Evolutionary conservation across 2,113 vertebrate species (phyloP).

Genomic region (Entomyzon cyanotis): DNA sequence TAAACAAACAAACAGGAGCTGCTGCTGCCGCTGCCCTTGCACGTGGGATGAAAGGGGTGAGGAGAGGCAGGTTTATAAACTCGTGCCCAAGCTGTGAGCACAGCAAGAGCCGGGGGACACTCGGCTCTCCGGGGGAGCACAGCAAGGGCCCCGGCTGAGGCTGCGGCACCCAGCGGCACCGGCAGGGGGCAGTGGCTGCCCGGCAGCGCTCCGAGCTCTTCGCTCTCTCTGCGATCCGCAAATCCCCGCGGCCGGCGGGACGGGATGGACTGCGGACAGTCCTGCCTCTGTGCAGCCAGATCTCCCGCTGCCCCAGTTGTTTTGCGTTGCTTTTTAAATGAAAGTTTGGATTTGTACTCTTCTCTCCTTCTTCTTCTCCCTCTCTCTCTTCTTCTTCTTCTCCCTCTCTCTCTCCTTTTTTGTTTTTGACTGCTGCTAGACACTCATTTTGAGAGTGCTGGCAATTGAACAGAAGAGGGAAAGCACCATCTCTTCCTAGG

Average conservation of each 20-base stretch:
- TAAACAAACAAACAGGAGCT: background rate
- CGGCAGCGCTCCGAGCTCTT: rapidly evolving
- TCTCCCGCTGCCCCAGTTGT: background rate
- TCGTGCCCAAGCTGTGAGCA: rapidly evolving
- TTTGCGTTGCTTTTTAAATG: background rate
- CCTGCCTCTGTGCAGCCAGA: background rate
- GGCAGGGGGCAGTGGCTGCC: slow-evolving; percentile 4
- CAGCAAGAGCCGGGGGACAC: background rate
- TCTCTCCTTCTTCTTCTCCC: rapidly evolving
- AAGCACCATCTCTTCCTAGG: background rate
- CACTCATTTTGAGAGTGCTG: background rate
- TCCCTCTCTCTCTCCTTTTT: background rate
- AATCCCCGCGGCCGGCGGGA: background rate
- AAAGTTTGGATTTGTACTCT: background rate
- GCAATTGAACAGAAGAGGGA: background rate
- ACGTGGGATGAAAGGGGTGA: background rate
- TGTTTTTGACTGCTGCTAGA: background rate
- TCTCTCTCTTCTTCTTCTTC: rapidly evolving
- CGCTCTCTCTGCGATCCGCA: background rate
- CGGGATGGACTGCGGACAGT: background rate
- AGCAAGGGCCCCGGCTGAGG: rapidly evolving
- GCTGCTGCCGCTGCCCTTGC: background rate
- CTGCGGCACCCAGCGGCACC: background rate
- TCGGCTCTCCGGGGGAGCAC: background rate
- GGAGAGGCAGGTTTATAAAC: background rate